phyloP scores from a whole-genome alignment of 2,888 invertebrate genomes.

The Sipha maydis region DNA sequence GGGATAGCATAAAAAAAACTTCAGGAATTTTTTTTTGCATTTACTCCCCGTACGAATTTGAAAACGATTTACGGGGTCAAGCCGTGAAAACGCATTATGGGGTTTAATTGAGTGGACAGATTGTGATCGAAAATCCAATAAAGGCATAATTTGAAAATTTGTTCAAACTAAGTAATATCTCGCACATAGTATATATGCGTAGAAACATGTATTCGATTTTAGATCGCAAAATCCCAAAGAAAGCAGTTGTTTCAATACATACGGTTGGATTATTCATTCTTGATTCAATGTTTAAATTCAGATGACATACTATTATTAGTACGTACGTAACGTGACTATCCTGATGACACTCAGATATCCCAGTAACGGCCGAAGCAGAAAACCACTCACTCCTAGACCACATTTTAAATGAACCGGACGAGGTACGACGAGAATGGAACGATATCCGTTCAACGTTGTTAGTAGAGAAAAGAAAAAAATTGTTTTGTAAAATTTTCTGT shows the following conservation, averaged over 20 bases:
- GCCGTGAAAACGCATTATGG: slow-evolving; percentile 19
- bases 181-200: too few species aligned
- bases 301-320: too few species aligned
- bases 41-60: slow-evolving; percentile 14
- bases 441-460: background rate
- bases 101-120: slow-evolving; percentile 36
- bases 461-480: background rate
- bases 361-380: background rate
- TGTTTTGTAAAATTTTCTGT: background rate
- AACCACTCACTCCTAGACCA: background rate
- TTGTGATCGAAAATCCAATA: slow-evolving; percentile 17
- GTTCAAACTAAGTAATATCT: background rate
- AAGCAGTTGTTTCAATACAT: too few species aligned
- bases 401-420: background rate
- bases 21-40: background rate
- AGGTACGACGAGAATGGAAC: background rate
- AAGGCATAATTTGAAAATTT: background rate
- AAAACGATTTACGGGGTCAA: slow-evolving; percentile 49
- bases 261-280: background rate
- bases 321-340: too few species aligned
- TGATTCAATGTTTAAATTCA: too few species aligned
- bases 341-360: background rate
- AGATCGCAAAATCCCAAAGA: background rate
- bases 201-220: background rate
- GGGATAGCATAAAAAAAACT: background rate